Evolutionary conservation across 2,888 invertebrate genomes (phyloP).

Genomic region (Dryococelus australis): DNA sequence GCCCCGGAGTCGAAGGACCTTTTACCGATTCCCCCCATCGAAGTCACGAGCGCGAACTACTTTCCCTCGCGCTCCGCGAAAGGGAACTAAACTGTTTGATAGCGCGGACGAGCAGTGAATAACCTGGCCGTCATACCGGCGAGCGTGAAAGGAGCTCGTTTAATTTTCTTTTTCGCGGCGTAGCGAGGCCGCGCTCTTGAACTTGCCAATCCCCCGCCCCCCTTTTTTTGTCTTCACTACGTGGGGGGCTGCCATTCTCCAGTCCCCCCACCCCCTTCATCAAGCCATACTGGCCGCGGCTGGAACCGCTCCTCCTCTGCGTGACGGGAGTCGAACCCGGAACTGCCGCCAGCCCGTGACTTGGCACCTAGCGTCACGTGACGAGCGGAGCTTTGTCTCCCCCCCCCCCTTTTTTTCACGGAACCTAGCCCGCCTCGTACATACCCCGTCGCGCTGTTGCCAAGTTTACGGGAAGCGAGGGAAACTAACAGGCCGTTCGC

Average conservation of each 20-base stretch:
- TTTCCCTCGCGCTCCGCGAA: too few species aligned
- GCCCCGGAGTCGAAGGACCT: too few species aligned
- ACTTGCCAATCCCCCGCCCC: slow-evolving; percentile 25
- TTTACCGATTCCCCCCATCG: too few species aligned
- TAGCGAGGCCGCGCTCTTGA: slow-evolving; percentile 27
- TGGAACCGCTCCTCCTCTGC: slow-evolving; percentile 21
- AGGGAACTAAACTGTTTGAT: too few species aligned
- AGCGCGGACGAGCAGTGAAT: too few species aligned
- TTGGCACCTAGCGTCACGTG: slow-evolving; percentile 34
- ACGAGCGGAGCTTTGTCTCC: slow-evolving; percentile 22
- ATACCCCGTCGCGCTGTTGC: neutral
- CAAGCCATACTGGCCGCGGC: too few species aligned
- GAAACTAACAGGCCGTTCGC: neutral
- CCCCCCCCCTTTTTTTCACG: too few species aligned
- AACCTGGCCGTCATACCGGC: too few species aligned
- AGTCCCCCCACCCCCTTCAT: slow-evolving; percentile 2
- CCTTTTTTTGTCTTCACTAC: neutral
- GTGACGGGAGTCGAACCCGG: slow-evolving; percentile 44
- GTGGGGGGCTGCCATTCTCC: neutral
- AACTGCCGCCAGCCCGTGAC: slow-evolving; percentile 43
- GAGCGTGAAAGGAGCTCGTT: neutral
- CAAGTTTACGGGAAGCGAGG: neutral
- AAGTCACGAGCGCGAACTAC: too few species aligned
- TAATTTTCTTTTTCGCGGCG: neutral
- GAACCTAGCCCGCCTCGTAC: too few species aligned